Evolutionary conservation across 2,888 invertebrate genomes (phyloP), one percentile per base, ranked within the genome.

Genomic region (Sphaerophoria taeniata): DNA sequence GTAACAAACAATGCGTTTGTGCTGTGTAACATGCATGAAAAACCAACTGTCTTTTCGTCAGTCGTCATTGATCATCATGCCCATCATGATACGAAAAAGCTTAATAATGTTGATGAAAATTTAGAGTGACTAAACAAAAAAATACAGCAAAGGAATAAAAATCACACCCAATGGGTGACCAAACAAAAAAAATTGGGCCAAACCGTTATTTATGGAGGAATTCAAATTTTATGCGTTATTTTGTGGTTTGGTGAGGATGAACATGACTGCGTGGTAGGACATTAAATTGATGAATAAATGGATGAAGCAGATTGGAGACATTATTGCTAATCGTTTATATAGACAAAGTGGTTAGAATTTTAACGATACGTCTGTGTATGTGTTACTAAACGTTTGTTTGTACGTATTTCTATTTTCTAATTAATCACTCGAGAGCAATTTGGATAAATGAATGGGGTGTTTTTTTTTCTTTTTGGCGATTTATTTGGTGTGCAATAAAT

Each of bases 371-470:
- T 24, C 12, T 43, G 2, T 34, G 12, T 12, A 39, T 43, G 43
- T 1, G 43, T 12, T 43, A 24, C 24, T 2, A 24, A 39, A 60
- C 39, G 2, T 14, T 7, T 4, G 14, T 14, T 14, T 39, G 5
- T 39, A 58, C 3, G 9, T 58, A 60, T 60, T 60, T 60, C 60
- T 60, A 60, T 60, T 75, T 84, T 69, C 72, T 80, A 84, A 84
- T 84, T 61, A 80, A 80, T 71, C 75, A 69, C 55, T 55, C 16
- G 84, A 72, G 84, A 80, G 67, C 51, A 75, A 72, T 80, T 84
- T 72, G 31, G 43, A 43, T 47, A 39, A 69, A 82, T 60, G 36
- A 60, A 72, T 60, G 36, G 47, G 31, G 65, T n/a, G 39, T 47
- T 31, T 58, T 51, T 63, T 43, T 58, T n/a, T 33, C 39, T 31